These are phyloP conservation scores for Xestia sexstrigata DNA, from an alignment of 2,888 invertebrate species.

Conservation along the genomic window DNA sequence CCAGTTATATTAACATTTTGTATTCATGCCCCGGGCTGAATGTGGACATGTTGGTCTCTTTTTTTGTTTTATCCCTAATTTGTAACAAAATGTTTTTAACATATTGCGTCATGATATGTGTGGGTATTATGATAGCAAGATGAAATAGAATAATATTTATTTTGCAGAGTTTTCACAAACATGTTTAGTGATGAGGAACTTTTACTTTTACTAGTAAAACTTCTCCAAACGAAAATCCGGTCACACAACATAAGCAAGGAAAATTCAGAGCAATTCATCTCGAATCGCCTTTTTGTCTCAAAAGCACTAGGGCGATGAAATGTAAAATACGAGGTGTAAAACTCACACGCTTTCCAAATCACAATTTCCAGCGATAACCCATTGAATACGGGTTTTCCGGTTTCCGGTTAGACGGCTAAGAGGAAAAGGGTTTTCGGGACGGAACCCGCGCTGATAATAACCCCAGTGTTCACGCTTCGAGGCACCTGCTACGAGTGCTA, in stretches of 20 bases:
- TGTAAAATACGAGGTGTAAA: constrained; percentile 64
- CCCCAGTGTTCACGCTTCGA: constrained; percentile 67
- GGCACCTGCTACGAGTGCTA: constrained; percentile 73
- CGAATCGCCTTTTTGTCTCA: constrained; percentile 42
- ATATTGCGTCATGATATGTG: constrained; percentile 33
- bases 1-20: constrained; percentile 69
- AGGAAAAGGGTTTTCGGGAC: constrained; percentile 68
- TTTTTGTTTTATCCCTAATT: constrained; percentile 30
- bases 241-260: constrained; percentile 8
- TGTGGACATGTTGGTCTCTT: constrained; percentile 55
- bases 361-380: constrained; percentile 70
- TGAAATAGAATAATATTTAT: neutral
- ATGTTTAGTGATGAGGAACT: neutral
- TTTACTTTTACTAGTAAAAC: constrained; percentile 7
- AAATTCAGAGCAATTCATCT: constrained; percentile 49
- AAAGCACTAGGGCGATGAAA: constrained; percentile 46
- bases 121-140: constrained; percentile 3
- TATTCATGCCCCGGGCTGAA: constrained; percentile 57
- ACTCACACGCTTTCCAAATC: constrained; percentile 63
- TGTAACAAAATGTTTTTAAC: constrained; percentile 36
- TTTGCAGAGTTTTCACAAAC: neutral
- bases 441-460: constrained; percentile 71
- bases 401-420: constrained; percentile 68
- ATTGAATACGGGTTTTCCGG: constrained; percentile 72
- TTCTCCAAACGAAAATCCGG: constrained; percentile 14